Evolutionary conservation across 2,888 invertebrate genomes (phyloP).

Genomic region (Nemotelus pantherinus): DNA sequence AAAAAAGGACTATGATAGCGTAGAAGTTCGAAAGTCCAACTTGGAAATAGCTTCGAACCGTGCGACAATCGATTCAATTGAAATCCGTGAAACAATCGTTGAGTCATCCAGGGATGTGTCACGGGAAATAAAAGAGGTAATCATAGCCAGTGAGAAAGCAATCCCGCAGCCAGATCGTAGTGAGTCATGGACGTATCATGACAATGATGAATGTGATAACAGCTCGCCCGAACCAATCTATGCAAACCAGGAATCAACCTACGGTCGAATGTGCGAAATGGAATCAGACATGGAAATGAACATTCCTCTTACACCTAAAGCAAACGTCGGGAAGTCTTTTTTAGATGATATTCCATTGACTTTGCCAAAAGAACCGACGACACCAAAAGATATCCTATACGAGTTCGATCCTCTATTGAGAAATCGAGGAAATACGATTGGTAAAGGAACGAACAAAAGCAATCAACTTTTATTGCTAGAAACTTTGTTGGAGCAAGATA

Average conservation of each 20-base stretch:
- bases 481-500: slow-evolving; percentile 74
- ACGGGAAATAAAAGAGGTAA: slow-evolving; percentile 15
- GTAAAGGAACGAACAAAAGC: slow-evolving; percentile 62
- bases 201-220: slow-evolving; percentile 53
- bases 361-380: neutral
- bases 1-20: slow-evolving; percentile 60
- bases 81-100: slow-evolving; percentile 57
- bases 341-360: neutral
- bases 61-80: slow-evolving; percentile 58
- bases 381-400: slow-evolving; percentile 69
- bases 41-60: slow-evolving; percentile 52
- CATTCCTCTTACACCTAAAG: slow-evolving; percentile 57
- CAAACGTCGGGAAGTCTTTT: neutral
- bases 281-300: slow-evolving; percentile 55
- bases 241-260: slow-evolving; percentile 62
- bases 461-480: slow-evolving; percentile 74
- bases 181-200: slow-evolving; percentile 63
- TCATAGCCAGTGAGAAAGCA: slow-evolving; percentile 4
- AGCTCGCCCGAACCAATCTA: slow-evolving; percentile 62
- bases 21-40: slow-evolving; percentile 56
- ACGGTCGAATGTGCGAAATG: slow-evolving; percentile 62
- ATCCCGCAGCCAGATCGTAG: slow-evolving; percentile 59
- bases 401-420: slow-evolving; percentile 75
- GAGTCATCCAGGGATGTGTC: slow-evolving; percentile 54
- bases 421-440: slow-evolving; percentile 55